Evolutionary conservation across 2,888 invertebrate species (phyloP), one percentile per base, ranked within the genome.

Genomic region (Masnerella sp.): DNA sequence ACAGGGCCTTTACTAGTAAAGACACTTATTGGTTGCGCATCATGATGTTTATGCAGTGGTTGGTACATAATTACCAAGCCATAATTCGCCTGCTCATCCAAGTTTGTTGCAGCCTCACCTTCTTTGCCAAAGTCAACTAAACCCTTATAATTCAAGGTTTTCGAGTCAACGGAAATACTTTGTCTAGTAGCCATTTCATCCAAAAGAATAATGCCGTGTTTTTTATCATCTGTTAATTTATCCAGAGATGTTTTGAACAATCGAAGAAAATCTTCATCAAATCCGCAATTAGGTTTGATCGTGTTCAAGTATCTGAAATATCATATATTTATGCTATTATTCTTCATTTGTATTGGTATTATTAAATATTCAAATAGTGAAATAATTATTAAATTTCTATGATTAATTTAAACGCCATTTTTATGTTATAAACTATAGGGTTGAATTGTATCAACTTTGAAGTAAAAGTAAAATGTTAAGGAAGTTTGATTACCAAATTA

Each of bases 251-350:
- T 18, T 34, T 32, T 32, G 2, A 52, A n/a, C 22, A 36, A 14
- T 38, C 18, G 2, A 11, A 52, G 36, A 38, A 52, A 52, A 36
- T 52, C 38, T 17, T 52, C n/a, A n/a, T 52, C 52, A 17, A 52
- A 52, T 14, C 38, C 52, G 12, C 25, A 52, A 4, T 52, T 52
- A 0, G 22, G 25, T 34, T 52, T 52, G 11, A 38, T 52, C 38
- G 20, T 52, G 7, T 5, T 5, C 8, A 52, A 52, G 14, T 52
- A 52, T 12, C 52, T 52, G 12, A 20, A 51, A 51, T n/a, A n/a
- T n/a, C n/a, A 43, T 12, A 11, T 15, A 5, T n/a, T n/a, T n/a
- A n/a, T n/a, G n/a, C n/a, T n/a, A n/a, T n/a, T n/a, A n/a, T n/a
- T n/a, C n/a, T n/a, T n/a, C n/a, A n/a, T n/a, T n/a, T n/a, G n/a